Conservation (phyloP, 2,888 invertebrate genomes). For the Anthrax anthrax region DNA sequence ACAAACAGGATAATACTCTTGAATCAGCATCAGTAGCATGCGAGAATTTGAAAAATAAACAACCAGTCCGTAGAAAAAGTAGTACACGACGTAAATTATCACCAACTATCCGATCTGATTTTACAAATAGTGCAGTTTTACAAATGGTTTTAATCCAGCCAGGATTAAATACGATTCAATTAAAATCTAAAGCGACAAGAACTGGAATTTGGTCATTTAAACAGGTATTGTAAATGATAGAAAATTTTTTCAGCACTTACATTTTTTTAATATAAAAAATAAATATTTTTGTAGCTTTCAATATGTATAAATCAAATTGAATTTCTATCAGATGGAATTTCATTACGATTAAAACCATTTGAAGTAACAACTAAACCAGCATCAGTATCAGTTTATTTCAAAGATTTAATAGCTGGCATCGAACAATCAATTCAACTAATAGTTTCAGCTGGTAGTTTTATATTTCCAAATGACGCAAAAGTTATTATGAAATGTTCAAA, state of each 20-base stretch:
- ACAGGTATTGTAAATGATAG: slow-evolving; percentile 36
- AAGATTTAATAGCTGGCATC: slow-evolving; percentile 67
- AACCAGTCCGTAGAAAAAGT: slow-evolving; percentile 49
- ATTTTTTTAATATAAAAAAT: neutral
- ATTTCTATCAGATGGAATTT: slow-evolving; percentile 50
- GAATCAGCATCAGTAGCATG: slow-evolving; percentile 61
- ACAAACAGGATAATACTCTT: slow-evolving; percentile 68
- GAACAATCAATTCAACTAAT: slow-evolving; percentile 62
- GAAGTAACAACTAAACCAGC: slow-evolving; percentile 37
- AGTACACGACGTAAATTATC: slow-evolving; percentile 57
- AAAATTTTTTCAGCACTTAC: neutral
- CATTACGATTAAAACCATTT: slow-evolving; percentile 29
- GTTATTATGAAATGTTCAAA: slow-evolving; percentile 30
- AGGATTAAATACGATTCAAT: slow-evolving; percentile 47
- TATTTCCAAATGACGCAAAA: slow-evolving; percentile 47
- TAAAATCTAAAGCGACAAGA: slow-evolving; percentile 45
- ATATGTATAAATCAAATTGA: slow-evolving; percentile 46
- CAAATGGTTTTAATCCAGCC: slow-evolving; percentile 43
- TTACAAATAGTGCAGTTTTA: slow-evolving; percentile 41
- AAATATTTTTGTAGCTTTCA: slow-evolving; percentile 17
- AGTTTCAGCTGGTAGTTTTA: slow-evolving; percentile 64
- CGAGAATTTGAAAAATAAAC: slow-evolving; percentile 44
- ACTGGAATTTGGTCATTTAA: slow-evolving; percentile 58
- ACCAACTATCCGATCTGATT: slow-evolving; percentile 50
- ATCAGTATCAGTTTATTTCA: slow-evolving; percentile 39